A percentile compares a stretch with the other conserved stretches of the same genome.
Conservation (phyloP, 2,888 invertebrate species). For the Eristalis tenax region DNA sequence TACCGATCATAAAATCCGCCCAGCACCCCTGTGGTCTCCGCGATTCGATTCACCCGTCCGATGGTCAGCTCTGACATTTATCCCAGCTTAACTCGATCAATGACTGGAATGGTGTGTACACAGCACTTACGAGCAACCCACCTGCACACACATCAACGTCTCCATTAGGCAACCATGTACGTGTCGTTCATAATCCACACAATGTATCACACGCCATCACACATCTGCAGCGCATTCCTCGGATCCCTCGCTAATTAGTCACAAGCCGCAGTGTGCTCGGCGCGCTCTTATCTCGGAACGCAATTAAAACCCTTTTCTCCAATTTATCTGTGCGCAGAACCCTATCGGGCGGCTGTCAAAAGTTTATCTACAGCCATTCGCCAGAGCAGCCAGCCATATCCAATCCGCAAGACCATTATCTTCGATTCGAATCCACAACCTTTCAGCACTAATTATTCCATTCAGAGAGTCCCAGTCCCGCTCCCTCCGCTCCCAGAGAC, state of each 20-base stretch:
- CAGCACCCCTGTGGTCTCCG: not conserved
- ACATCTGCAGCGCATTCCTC: not conserved
- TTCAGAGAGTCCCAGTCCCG: slow-evolving; percentile 28
- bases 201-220: not conserved
- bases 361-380: slow-evolving; percentile 59
- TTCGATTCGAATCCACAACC: slow-evolving; percentile 59
- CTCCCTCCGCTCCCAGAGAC: not conserved
- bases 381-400: slow-evolving; percentile 28
- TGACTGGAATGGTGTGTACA: not conserved
- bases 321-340: slow-evolving; percentile 47
- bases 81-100: not conserved
- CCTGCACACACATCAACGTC: not conserved
- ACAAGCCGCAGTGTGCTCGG: slow-evolving; percentile 1
- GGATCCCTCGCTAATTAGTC: slow-evolving; percentile 30
- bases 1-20: not conserved
- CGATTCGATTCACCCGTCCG: not conserved
- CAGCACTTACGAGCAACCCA: not conserved
- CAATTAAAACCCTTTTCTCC: slow-evolving; percentile 66
- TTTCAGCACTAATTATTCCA: slow-evolving; percentile 71
- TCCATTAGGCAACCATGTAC: not conserved
- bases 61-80: not conserved
- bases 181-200: not conserved
- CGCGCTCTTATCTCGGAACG: slow-evolving; percentile 46
- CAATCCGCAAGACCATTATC: slow-evolving; percentile 51
- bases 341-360: slow-evolving; percentile 60